Percentiles rank a stretch among this genome's conserved stretches.
Conservation (phyloP, 2,113 vertebrate species). For the Bungarus multicinctus region DNA sequence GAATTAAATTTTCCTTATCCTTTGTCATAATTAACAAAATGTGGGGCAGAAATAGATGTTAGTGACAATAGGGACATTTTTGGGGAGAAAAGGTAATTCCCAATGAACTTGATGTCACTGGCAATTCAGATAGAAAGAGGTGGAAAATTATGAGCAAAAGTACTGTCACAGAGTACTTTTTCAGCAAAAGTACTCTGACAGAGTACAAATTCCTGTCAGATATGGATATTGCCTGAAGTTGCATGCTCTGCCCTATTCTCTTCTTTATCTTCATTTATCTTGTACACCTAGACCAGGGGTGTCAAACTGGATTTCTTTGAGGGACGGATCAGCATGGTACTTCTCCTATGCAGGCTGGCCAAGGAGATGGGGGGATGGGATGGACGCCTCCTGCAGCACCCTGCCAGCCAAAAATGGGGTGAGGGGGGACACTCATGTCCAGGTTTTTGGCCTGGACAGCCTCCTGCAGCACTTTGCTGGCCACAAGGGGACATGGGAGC, state of each 20-base stretch:
- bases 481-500: too few relatives aligned
- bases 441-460: too few relatives aligned
- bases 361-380: too few relatives aligned
- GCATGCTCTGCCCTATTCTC: not conserved
- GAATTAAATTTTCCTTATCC: not conserved
- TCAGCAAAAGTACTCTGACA: not conserved
- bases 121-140: not conserved
- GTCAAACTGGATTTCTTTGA: too few relatives aligned
- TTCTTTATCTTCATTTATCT: not conserved
- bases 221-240: not conserved
- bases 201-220: not conserved
- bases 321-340: too few relatives aligned
- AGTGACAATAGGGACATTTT: not conserved
- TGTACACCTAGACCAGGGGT: not conserved
- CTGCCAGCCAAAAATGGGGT: too few relatives aligned
- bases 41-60: not conserved
- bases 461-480: too few relatives aligned
- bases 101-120: not conserved
- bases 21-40: not conserved
- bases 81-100: not conserved
- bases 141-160: not conserved
- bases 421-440: too few relatives aligned
- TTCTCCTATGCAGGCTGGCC: too few relatives aligned
- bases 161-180: not conserved
- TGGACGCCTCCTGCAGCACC: too few relatives aligned